Evolutionary conservation across 2,797 vertebrate genomes (phyloP), one percentile per base, ranked within the genome.

Genomic region (Mus caroli): DNA sequence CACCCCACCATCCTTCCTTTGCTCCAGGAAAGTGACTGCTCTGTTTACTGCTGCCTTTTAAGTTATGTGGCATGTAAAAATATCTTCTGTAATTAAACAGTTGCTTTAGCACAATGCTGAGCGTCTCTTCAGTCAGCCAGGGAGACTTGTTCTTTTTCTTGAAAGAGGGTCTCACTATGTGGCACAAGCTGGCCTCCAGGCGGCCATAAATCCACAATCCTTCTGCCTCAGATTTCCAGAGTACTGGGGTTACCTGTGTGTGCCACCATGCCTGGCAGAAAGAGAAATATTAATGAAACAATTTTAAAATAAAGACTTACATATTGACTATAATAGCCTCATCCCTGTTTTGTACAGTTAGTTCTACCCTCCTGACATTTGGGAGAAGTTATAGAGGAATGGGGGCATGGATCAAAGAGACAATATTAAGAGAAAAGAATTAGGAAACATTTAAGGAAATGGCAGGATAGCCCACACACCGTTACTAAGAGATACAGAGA

Each of bases 381-480:
- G 7, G 60, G 26, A 94, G 54, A 92, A 14, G 37, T n/a, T 88
- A 83, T 3, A 37, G 43, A 80, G 20, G 75, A 43, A 82, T 0
- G 8, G 6, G 20, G 26, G 15, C 37, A 83, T 80, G 79, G 90
- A 69, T 85, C 89, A 77, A 86, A 92, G 67, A 96, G 34, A 83
- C 62, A 78, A 69, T 50, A 88, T 34, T 83, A 96, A 80, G 50
- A 37, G 8, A 89, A 95, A 76, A 95, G 58, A 95, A 92, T 54
- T 52, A 58, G 75, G 88, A 93, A 80, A 43, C 37, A 87, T 6
- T 90, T 62, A 40, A 78, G 34, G 20, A 64, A 31, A 43, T 13
- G 7, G 22, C 34, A 60, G 46, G 19, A 69, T 4, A 92, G 52
- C 58, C 34, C 54, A 58, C 77, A 56, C 40, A 82, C 1, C 14